Evolutionary conservation across 2,113 vertebrate species (phyloP).

Genomic region (Tiliqua scincoides): DNA sequence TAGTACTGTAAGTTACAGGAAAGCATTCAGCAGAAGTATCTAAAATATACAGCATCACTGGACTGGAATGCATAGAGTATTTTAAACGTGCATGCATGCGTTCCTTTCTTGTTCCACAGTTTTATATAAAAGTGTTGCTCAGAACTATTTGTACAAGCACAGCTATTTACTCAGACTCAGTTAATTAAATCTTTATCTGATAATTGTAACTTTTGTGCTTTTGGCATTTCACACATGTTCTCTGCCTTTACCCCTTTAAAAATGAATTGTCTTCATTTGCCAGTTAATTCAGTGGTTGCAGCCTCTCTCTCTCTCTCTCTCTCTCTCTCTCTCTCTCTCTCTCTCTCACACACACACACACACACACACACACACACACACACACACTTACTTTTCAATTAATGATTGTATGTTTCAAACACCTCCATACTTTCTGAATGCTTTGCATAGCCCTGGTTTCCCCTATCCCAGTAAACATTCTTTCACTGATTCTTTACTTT

Average conservation of each 20-base stretch:
- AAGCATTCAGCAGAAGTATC: not conserved
- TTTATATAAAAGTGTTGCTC: not conserved
- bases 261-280: not conserved
- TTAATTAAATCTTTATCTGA: slow-evolving; percentile 12
- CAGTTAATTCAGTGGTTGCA: slow-evolving; percentile 22
- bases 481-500: not conserved
- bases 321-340: too few species aligned
- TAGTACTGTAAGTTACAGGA: not conserved
- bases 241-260: not conserved
- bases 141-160: not conserved
- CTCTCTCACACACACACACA: too few species aligned
- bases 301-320: too few species aligned
- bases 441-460: not conserved
- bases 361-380: too few species aligned
- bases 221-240: not conserved
- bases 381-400: not conserved
- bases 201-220: slow-evolving; percentile 21
- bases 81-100: not conserved
- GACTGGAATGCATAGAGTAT: not conserved
- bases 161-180: not conserved
- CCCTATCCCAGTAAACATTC: not conserved
- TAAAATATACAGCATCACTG: not conserved
- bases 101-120: not conserved
- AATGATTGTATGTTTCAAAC: not conserved
- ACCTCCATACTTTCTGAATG: slow-evolving; percentile 16